These are phyloP conservation scores for Nicator chloris DNA, from an alignment of 2,113 vertebrate genomes.

Conservation along the genomic window DNA sequence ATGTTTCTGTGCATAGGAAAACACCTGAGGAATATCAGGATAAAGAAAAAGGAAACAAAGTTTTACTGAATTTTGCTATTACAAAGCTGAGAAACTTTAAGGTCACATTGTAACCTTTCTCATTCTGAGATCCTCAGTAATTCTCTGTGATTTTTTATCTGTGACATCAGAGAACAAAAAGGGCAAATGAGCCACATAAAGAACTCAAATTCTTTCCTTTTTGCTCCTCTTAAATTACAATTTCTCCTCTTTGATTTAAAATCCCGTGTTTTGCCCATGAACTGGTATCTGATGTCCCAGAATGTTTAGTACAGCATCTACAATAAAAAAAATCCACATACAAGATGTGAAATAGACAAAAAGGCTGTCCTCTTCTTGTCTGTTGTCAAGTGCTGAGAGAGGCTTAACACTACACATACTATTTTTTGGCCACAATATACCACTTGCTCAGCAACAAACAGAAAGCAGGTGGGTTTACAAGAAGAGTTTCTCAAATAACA, in stretches of 20 bases:
- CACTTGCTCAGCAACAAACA: not conserved
- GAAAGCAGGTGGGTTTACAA: not conserved
- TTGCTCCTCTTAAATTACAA: not conserved
- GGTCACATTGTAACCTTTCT: not conserved
- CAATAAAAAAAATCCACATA: not conserved
- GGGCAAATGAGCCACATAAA: not conserved
- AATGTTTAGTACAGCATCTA: not conserved
- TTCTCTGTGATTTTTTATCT: not conserved
- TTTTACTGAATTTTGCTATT: not conserved
- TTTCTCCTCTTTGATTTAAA: not conserved
- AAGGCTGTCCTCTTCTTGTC: not conserved
- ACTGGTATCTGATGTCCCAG: not conserved
- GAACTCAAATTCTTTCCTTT: not conserved
- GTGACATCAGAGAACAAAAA: not conserved
- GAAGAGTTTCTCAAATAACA: not conserved
- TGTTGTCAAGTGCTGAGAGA: not conserved
- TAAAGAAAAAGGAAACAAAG: not conserved
- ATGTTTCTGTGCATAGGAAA: not conserved
- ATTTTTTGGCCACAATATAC: not conserved
- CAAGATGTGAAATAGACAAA: not conserved
- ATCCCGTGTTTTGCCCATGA: not conserved
- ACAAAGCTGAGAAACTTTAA: not conserved
- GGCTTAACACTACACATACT: not conserved
- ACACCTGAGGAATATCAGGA: accelerated
- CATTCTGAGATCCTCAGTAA: not conserved